Evolutionary conservation across 2,113 vertebrate genomes (phyloP).

Genomic region (Progne subis): DNA sequence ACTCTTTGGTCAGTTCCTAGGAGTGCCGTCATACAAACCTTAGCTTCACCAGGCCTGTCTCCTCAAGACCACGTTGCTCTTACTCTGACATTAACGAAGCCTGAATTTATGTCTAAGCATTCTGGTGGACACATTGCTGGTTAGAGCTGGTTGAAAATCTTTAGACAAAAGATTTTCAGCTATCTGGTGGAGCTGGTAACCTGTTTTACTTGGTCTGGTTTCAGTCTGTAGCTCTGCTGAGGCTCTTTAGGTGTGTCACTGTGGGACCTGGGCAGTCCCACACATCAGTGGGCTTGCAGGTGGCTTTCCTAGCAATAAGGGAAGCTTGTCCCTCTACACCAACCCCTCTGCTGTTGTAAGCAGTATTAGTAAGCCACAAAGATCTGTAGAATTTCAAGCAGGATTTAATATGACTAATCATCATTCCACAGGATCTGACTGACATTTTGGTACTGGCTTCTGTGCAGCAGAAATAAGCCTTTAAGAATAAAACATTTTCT

Average conservation of each 20-base stretch:
- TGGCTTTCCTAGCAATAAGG: neutral
- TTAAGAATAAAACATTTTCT: neutral
- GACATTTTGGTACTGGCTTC: neutral
- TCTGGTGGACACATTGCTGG: neutral
- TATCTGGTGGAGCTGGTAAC: neutral
- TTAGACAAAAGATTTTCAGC: neutral
- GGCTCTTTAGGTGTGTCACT: fast-evolving
- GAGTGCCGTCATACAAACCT: neutral
- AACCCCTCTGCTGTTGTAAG: neutral
- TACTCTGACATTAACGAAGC: neutral
- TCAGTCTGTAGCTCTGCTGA: neutral
- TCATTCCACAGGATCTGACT: neutral
- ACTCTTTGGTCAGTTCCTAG: neutral
- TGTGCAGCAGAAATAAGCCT: neutral
- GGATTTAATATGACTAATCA: slow-evolving; percentile 1
- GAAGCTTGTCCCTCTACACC: neutral
- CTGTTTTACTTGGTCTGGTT: neutral
- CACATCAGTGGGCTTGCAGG: neutral
- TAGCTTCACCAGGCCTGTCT: neutral
- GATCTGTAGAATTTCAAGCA: neutral
- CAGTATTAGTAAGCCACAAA: neutral
- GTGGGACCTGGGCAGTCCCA: neutral
- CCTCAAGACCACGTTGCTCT: neutral
- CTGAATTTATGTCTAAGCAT: neutral
- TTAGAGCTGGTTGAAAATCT: neutral